Base-by-base conservation (phyloP, 2,113 vertebrate species). In the Neolamprologus sp. region DNA sequence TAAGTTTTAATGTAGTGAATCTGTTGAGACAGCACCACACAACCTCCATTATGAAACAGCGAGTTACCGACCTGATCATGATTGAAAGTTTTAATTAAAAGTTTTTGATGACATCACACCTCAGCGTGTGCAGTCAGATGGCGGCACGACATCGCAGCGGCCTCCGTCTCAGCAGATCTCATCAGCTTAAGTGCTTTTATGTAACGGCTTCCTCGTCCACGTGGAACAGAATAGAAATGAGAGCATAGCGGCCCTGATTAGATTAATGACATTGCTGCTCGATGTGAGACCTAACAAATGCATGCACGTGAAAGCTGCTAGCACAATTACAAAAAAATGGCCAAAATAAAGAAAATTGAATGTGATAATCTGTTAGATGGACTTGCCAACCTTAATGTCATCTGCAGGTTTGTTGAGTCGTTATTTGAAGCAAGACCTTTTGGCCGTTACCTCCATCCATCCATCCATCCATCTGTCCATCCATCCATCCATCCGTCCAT, bases 111-210 rank as follows among this genome's bases (percentile, higher is more conserved):
- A 95, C 85, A 68, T 92, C 89, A 94, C 84, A 9, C 51, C 9
- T 40, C 68, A 3, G 83, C 23, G 13, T 17, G 85, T 28, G 57
- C 87, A 57, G 49, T 82, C 85, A 82, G 82, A 85, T 33, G 73
- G 53, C 75, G 45, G 19, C 35, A 68, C 92, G 91, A 94, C 90
- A 85, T 92, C 87, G 63, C 81, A 80, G 82, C 28, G 1, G 60
- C 47, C 13, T n/a, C 83, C 35, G 8, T 91, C 82, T 89, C 37
- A 33, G 82, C 7, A 65, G 2, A 92, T 84, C 93, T 93, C 90
- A 95, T 95, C 92, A 93, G 88, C 82, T 86, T 92, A 94, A 95
- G 94, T 95, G 95, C 92, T 93, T 89, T 94, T 91, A 92, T 88
- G 9, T 88, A 92, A 93, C 3, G 10, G 40, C 31, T 71, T 49